Evolutionary conservation across 2,888 invertebrate species (phyloP), one percentile per base, ranked within the genome.

Genomic region (Limnephilus lunatus): DNA sequence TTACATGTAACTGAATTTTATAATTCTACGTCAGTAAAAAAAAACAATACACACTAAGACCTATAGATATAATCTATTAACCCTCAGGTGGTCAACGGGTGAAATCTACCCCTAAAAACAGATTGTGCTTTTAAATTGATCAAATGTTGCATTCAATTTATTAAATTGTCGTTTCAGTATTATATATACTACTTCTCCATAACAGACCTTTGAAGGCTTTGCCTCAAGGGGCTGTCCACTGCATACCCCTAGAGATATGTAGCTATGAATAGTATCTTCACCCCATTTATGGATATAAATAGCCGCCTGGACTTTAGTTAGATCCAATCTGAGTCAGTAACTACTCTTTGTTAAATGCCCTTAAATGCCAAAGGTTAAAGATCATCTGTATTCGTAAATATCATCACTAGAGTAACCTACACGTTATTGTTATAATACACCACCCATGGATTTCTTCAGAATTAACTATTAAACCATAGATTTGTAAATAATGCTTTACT

Each of bases 281-380:
- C 88, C 88, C 86, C 80, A 68, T 32, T 31, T n/a, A 82, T 68
- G 35, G 89, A 88, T 25, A 88, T 68, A 81, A 81, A 35, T 35
- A n/a, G 39, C 25, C 89, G 35, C 39, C n/a, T 81, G 39, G 81
- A 80, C 80, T 89, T 89, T 89, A 89, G 39, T 35, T 89, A 89
- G 68, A 68, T 68, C 44, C 88, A 81, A 81, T 89, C 89, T 89
- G n/a, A 35, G 31, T 81, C 89, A 89, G 92, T 92, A 92, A 92
- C 90, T 92, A 92, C 92, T 87, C 92, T 80, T 88, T 89, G 82
- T 81, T 90, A 90, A 92, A 92, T 92, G 91, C 90, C 91, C 53
- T 53, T 88, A 48, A 44, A 92, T 91, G 92, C 91, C 44, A 81
- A 80, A 39, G 39, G 82, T 82, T 19, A 32, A 9, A 87, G 87